A percentile compares a stretch with the other conserved stretches of the same genome.
Evolutionary conservation across 92 coral and sea anemone genomes (phyloP).

Genomic region (Nematostella vectensis): DNA sequence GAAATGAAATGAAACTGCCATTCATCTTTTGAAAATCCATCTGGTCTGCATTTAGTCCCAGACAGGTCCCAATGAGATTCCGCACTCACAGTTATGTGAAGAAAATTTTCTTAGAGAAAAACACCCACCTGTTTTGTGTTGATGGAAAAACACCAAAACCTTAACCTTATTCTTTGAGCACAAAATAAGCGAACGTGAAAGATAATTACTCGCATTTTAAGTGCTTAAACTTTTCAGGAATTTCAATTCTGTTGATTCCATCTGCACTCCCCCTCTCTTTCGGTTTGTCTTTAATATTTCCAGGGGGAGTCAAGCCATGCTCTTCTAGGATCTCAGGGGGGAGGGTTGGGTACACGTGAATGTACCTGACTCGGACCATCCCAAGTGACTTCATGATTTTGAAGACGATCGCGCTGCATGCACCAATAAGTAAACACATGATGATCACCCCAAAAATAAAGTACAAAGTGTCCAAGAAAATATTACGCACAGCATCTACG

Average conservation of each 20-base stretch:
- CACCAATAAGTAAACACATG: conserved; percentile 11
- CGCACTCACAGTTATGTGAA: too few species aligned
- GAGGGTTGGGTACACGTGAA: conserved; percentile 56
- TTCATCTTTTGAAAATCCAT: too few species aligned
- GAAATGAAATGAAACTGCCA: too few species aligned
- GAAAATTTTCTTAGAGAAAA: too few species aligned
- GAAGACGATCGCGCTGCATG: conserved; percentile 27
- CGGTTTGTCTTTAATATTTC: conserved; percentile 3
- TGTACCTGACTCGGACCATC: conserved; percentile 48
- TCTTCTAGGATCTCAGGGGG: conserved; percentile 43
- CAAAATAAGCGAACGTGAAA: too few species aligned
- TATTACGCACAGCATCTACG: conserved; percentile 60
- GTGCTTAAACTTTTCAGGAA: conserved; percentile 22
- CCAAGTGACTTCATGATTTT: conserved; percentile 60
- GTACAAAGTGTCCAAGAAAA: conserved; percentile 51
- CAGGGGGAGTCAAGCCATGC: conserved; percentile 24
- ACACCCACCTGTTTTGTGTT: too few species aligned
- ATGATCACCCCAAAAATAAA: conserved; percentile 34
- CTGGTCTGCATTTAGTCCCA: too few species aligned
- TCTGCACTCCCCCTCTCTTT: conserved; percentile 10
- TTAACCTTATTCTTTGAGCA: too few species aligned
- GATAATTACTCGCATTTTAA: too few species aligned
- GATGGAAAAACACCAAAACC: too few species aligned
- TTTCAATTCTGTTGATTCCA: conserved; percentile 17
- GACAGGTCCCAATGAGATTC: too few species aligned